These are phyloP conservation scores for Horisme vitalbata DNA, from an alignment of 2,888 invertebrate species.

Conservation along the genomic window DNA sequence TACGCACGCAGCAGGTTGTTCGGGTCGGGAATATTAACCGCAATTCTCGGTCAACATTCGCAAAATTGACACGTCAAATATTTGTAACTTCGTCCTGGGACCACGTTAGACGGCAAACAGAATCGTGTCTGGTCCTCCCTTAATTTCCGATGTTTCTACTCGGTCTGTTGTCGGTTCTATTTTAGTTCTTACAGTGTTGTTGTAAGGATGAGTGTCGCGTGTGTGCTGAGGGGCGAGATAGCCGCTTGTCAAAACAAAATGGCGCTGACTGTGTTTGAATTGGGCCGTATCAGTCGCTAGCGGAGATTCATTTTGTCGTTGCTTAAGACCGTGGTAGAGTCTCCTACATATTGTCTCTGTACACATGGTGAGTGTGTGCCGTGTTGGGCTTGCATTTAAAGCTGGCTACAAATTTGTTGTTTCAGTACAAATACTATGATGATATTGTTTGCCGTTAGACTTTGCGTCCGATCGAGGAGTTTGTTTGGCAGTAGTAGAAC, in stretches of 20 bases:
- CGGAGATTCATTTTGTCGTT: constrained; percentile 83
- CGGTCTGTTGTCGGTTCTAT: constrained; percentile 42
- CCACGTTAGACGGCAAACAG: constrained; percentile 82
- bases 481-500: constrained; percentile 63
- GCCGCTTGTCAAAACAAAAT: constrained; percentile 82
- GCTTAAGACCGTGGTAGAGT: constrained; percentile 78
- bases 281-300: constrained; percentile 81
- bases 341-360: constrained; percentile 80
- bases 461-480: constrained; percentile 78
- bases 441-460: constrained; percentile 80
- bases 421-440: constrained; percentile 80
- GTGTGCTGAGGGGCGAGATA: constrained; percentile 50
- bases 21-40: constrained; percentile 81
- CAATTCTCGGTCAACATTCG: constrained; percentile 83
- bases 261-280: constrained; percentile 81
- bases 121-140: constrained; percentile 82
- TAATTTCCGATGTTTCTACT: constrained; percentile 81
- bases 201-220: constrained; percentile 55
- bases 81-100: constrained; percentile 83
- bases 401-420: constrained; percentile 82
- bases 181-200: constrained; percentile 47
- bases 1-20: constrained; percentile 64
- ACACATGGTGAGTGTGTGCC: constrained; percentile 79
- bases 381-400: constrained; percentile 80
- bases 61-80: constrained; percentile 84